phyloP scores from a whole-genome alignment of 2,797 vertebrate species.

The Pipistrellus kuhlii region DNA sequence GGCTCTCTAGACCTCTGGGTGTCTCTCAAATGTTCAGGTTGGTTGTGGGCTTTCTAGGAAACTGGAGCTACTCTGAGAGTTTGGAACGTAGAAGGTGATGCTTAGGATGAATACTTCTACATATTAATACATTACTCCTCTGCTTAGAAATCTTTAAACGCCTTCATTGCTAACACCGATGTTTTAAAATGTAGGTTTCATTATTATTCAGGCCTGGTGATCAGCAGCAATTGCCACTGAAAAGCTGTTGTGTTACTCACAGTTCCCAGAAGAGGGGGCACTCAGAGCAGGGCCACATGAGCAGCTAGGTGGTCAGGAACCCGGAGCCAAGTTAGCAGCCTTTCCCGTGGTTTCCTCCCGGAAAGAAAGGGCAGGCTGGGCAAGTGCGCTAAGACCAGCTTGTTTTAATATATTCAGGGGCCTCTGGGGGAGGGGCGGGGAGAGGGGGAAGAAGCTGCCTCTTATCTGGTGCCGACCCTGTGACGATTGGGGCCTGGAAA shows the following conservation, averaged over 20 bases:
- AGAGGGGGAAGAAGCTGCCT: not conserved
- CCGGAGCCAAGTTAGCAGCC: rapidly evolving
- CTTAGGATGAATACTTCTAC: not conserved
- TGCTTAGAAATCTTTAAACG: not conserved
- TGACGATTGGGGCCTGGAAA: not conserved
- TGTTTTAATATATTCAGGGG: rapidly evolving
- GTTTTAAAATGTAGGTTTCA: not conserved
- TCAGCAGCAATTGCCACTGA: not conserved
- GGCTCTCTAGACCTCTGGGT: not conserved
- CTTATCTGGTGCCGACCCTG: too few species aligned
- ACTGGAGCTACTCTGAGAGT: not conserved
- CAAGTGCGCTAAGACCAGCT: rapidly evolving
- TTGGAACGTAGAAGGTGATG: not conserved
- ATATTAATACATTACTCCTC: not conserved
- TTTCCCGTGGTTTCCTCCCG: not conserved
- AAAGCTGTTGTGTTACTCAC: not conserved
- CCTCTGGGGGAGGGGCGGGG: not conserved
- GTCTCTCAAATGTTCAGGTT: not conserved
- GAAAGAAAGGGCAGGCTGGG: not conserved
- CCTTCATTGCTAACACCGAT: not conserved
- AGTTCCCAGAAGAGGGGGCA: not conserved
- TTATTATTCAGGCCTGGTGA: not conserved
- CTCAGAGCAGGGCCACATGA: rapidly evolving
- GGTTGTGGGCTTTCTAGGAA: not conserved
- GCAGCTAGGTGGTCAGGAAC: rapidly evolving